These are phyloP conservation scores for Sylvia borin DNA, from an alignment of 2,797 vertebrate genomes.

Conservation along the genomic window DNA sequence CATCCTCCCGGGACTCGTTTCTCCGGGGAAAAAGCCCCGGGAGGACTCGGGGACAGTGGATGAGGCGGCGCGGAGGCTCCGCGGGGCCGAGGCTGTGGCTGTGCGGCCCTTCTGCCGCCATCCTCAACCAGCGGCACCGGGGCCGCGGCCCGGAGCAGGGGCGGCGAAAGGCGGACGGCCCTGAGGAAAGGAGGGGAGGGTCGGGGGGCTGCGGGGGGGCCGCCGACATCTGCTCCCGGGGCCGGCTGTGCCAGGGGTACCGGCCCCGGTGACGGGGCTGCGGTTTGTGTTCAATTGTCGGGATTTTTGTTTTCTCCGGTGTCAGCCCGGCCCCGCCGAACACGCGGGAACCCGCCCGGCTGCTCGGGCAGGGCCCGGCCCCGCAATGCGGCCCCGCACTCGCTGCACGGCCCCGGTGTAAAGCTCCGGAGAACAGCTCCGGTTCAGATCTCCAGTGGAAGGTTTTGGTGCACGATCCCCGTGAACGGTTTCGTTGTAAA, in stretches of 20 bases:
- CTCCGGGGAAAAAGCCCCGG: background rate
- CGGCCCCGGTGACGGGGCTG: background rate
- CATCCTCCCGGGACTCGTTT: background rate
- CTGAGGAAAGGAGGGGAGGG: background rate
- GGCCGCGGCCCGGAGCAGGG: background rate
- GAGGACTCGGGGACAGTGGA: no score
- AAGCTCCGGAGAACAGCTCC: background rate
- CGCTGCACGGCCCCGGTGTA: background rate
- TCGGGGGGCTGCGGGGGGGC: background rate
- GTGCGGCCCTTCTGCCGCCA: background rate
- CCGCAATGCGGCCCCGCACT: constrained; percentile 24
- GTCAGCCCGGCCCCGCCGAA: background rate
- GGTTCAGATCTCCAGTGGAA: no score
- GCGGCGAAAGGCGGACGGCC: background rate
- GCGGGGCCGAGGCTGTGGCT: background rate
- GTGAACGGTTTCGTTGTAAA: no score
- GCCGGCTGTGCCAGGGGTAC: background rate
- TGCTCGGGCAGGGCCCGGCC: background rate
- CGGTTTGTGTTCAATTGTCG: background rate
- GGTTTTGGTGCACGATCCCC: background rate
- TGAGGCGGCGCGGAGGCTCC: background rate
- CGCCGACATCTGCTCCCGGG: background rate
- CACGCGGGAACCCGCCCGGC: background rate
- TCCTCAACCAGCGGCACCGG: background rate
- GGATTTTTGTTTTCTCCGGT: background rate